Percentiles rank a stretch among this genome's conserved stretches.
phyloP scores from a whole-genome alignment of 2,113 vertebrate genomes.

The Uria lomvia region DNA sequence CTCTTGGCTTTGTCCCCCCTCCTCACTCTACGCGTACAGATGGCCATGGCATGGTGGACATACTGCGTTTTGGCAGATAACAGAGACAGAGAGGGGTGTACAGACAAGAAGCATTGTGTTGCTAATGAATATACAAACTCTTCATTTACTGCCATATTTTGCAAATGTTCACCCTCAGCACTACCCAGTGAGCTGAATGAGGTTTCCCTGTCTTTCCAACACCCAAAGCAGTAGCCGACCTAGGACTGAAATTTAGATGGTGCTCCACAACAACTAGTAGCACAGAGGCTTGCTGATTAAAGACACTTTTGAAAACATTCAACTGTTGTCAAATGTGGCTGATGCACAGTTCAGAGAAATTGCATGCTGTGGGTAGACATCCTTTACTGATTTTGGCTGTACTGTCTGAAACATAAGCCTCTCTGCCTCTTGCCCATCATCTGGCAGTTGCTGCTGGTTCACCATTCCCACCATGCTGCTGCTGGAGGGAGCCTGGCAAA shows the following conservation, averaged over 20 bases:
- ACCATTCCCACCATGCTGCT: fast-evolving
- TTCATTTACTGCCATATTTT: background rate
- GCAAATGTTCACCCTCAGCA: background rate
- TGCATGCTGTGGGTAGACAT: background rate
- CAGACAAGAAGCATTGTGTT: background rate
- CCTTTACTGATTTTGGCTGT: background rate
- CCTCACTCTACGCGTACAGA: fast-evolving
- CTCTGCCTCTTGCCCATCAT: background rate
- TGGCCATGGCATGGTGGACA: background rate
- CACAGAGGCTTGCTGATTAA: background rate
- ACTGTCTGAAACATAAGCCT: fast-evolving
- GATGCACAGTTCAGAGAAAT: background rate
- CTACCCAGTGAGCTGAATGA: background rate
- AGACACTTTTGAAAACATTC: background rate
- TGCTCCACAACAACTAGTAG: background rate
- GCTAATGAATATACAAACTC: background rate
- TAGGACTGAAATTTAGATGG: background rate
- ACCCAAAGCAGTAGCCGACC: background rate
- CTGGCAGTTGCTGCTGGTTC: background rate
- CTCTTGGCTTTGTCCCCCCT: background rate
- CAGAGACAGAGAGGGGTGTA: no score
- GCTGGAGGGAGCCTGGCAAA: background rate
- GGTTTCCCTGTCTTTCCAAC: background rate
- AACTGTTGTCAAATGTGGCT: background rate
- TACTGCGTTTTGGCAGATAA: background rate